These are phyloP conservation scores for Emys orbicularis DNA, from an alignment of 2,797 vertebrate genomes.

Conservation along the genomic window DNA sequence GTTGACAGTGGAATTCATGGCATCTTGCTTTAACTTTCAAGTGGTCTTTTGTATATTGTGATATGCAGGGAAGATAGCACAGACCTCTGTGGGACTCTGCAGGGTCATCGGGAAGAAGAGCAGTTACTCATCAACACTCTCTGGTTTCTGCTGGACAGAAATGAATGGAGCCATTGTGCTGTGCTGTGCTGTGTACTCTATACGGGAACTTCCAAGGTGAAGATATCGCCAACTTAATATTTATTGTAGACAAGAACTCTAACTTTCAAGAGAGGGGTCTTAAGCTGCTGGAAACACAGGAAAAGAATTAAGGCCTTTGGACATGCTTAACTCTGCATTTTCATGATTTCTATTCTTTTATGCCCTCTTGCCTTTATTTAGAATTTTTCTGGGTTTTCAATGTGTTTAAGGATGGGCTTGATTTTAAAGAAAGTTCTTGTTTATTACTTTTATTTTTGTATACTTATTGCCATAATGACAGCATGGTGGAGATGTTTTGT, in stretches of 20 bases:
- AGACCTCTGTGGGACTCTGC: not conserved
- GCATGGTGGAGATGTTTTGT: not conserved
- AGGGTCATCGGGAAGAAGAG: not conserved
- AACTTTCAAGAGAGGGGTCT: not conserved
- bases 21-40: not conserved
- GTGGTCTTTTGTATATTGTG: not conserved
- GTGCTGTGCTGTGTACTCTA: not conserved
- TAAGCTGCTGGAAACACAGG: not conserved
- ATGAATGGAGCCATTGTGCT: constrained; percentile 31
- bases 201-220: not conserved
- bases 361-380: not conserved
- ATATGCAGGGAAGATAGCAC: not conserved
- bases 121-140: not conserved
- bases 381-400: not conserved
- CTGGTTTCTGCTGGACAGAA: constrained; percentile 31
- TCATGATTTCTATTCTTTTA: not conserved
- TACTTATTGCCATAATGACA: too few species aligned
- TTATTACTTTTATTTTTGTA: too few species aligned
- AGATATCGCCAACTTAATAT: not conserved
- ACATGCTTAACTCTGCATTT: not conserved
- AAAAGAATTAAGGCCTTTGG: not conserved
- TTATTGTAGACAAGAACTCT: not conserved
- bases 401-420: not conserved
- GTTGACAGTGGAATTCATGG: not conserved
- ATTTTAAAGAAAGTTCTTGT: not conserved